A percentile compares a stretch with the other conserved stretches of the same genome.
Evolutionary conservation across 2,888 invertebrate species (phyloP).

Genomic region (Ferdinandea cuprea): DNA sequence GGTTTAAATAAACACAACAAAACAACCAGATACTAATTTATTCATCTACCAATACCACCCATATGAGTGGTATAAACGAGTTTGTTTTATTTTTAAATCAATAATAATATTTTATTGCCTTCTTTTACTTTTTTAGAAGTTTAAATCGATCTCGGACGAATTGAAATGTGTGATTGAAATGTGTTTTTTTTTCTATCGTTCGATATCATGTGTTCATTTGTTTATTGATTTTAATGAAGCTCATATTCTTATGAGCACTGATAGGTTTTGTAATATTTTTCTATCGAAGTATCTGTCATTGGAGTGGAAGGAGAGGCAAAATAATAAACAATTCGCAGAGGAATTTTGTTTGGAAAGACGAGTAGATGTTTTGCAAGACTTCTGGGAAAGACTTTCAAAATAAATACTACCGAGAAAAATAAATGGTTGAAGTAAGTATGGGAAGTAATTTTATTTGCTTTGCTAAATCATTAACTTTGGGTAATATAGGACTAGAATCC

Average conservation of each 20-base stretch:
- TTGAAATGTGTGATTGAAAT: background rate
- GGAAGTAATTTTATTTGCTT: no score
- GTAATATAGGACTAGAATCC: no score
- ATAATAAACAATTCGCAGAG: no score
- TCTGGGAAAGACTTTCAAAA: no score
- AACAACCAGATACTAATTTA: background rate
- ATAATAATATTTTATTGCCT: slow-evolving; percentile 12
- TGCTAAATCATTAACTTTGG: no score
- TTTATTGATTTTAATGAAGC: slow-evolving; percentile 9
- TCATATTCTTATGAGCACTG: background rate
- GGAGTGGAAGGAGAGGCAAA: background rate
- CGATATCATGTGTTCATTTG: slow-evolving; percentile 1
- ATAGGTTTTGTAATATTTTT: background rate
- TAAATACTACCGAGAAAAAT: no score
- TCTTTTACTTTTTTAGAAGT: slow-evolving; percentile 6
- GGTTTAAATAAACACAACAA: no score
- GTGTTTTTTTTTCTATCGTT: background rate
- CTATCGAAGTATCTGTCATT: background rate
- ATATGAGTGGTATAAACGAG: background rate
- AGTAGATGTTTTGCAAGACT: no score
- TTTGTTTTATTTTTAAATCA: background rate
- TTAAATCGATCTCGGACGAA: slow-evolving; percentile 6
- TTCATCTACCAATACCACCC: background rate
- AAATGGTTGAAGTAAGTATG: no score
- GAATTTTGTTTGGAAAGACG: no score